Evolutionary conservation across 2,797 vertebrate genomes (phyloP).

Genomic region (Scleropages formosus): DNA sequence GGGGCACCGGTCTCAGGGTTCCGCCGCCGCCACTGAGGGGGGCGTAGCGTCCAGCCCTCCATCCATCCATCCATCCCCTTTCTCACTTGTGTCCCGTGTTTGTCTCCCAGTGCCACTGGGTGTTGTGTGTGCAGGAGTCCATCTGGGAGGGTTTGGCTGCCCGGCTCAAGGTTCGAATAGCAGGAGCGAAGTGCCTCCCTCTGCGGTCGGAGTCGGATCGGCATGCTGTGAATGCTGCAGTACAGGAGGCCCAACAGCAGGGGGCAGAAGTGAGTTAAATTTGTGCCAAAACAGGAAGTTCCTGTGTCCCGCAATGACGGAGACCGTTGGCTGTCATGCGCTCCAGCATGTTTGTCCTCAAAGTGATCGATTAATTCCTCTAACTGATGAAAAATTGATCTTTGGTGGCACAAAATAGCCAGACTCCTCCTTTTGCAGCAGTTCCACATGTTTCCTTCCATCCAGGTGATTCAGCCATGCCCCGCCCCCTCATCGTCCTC

Average conservation of each 20-base stretch:
- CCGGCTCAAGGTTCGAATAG: constrained; percentile 66
- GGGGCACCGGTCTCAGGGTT: too few species aligned
- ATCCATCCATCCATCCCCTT: not conserved
- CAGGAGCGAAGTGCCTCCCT: constrained; percentile 60
- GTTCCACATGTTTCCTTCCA: not conserved
- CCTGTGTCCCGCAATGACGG: too few species aligned
- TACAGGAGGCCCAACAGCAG: constrained; percentile 71
- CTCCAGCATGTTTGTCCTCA: too few species aligned
- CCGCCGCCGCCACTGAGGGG: constrained; percentile 40
- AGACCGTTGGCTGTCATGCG: too few species aligned
- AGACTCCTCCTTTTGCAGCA: too few species aligned
- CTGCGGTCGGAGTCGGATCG: constrained; percentile 56
- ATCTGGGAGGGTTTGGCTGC: constrained; percentile 60
- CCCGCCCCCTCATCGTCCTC: constrained; percentile 45
- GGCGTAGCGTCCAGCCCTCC: not conserved
- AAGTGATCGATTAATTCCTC: too few species aligned
- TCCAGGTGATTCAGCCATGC: constrained; percentile 75
- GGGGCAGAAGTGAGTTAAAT: constrained; percentile 72
- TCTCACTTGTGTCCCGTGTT: not conserved
- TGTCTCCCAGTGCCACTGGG: constrained; percentile 61
- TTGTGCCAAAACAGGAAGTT: too few species aligned
- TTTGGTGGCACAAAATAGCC: too few species aligned
- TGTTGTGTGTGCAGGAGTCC: constrained; percentile 79
- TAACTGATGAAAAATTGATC: too few species aligned
- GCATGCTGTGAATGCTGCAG: constrained; percentile 56